Conservation (phyloP, 2,888 invertebrate species). For the Pandemis corylana region DNA sequence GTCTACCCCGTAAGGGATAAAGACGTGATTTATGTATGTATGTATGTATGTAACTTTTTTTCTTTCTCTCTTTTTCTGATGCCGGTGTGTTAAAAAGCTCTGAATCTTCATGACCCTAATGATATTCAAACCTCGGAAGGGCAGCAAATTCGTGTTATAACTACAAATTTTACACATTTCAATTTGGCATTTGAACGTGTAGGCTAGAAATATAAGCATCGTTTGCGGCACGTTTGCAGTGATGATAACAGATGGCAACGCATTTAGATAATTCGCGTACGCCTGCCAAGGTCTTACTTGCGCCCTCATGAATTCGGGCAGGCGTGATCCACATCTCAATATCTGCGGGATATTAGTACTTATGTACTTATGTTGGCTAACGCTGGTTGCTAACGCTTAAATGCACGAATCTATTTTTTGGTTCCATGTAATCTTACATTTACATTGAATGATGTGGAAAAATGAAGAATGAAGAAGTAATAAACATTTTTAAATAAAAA, state of each 20-base stretch:
- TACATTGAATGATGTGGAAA: background rate
- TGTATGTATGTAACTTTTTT: no score
- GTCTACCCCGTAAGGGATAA: no score
- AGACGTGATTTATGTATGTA: no score
- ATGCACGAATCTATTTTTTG: conserved; percentile 5
- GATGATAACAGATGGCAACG: conserved; percentile 54
- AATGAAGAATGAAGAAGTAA: no score
- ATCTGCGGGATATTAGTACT: conserved; percentile 24
- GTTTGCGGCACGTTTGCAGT: conserved; percentile 44
- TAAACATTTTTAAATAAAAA: no score
- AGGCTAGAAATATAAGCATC: conserved; percentile 35
- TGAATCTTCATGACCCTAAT: background rate
- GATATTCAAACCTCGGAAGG: background rate
- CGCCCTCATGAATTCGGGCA: conserved; percentile 43
- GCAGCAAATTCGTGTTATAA: background rate
- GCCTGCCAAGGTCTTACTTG: conserved; percentile 48
- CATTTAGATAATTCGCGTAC: conserved; percentile 49
- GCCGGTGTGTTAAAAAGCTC: background rate
- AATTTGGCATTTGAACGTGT: conserved; percentile 30
- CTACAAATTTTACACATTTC: conserved; percentile 22
- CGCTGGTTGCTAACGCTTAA: conserved; percentile 23
- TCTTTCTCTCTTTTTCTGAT: no score
- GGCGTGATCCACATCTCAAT: conserved; percentile 44
- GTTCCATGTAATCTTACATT: background rate
- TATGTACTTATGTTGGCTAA: conserved; percentile 15